These are phyloP conservation scores for Pilophorus perplexus DNA, from an alignment of 2,888 invertebrate genomes.

Conservation along the genomic window DNA sequence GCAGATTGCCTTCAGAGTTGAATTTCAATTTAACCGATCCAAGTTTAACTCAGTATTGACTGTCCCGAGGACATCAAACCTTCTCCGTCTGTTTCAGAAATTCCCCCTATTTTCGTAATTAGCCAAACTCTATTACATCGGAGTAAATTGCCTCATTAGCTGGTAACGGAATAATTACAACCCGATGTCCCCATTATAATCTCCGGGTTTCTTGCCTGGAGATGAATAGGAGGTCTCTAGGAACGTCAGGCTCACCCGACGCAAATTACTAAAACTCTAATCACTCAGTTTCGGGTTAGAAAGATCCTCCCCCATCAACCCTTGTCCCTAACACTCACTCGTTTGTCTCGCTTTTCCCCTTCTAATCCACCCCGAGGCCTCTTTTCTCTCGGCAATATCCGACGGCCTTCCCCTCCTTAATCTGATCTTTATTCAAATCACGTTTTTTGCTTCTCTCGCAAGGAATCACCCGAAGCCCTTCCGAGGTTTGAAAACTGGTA, in stretches of 20 bases:
- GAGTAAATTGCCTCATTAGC: too few relatives aligned
- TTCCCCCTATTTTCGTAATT: too few relatives aligned
- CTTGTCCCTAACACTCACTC: constrained; percentile 19
- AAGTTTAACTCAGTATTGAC: too few relatives aligned
- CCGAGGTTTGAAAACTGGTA: not conserved
- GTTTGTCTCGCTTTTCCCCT: constrained; percentile 6
- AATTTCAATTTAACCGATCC: too few relatives aligned
- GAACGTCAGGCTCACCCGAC: constrained; percentile 22
- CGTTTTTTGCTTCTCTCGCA: constrained; percentile 10
- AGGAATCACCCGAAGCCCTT: not conserved
- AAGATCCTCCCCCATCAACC: constrained; percentile 12
- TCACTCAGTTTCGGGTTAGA: constrained; percentile 13
- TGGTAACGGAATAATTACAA: not conserved
- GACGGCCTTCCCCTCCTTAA: constrained; percentile 8
- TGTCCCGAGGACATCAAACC: too few relatives aligned
- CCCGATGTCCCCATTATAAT: too few relatives aligned
- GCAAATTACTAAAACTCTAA: constrained; percentile 24
- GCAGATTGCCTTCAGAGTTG: too few relatives aligned
- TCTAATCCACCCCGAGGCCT: not conserved
- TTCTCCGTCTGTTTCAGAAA: too few relatives aligned
- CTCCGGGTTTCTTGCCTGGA: too few relatives aligned
- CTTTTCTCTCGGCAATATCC: constrained; percentile 3
- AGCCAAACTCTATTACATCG: too few relatives aligned
- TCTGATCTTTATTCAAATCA: constrained; percentile 28
- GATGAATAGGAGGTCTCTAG: not conserved